phyloP scores from a whole-genome alignment of 1,140 invertebrate genomes.

The Drosophila bipectinata region DNA sequence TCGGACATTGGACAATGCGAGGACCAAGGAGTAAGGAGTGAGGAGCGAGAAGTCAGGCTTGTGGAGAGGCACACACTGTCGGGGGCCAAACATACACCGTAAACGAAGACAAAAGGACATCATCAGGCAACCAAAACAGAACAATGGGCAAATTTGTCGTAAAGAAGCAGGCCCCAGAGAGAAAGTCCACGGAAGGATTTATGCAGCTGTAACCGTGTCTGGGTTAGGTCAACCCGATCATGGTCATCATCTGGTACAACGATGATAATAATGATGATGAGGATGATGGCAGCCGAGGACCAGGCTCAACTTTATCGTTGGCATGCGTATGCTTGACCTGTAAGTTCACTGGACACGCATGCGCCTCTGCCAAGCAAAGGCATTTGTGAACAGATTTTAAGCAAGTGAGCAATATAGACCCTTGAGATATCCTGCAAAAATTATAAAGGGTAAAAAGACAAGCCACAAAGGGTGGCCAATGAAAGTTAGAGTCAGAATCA shows the following conservation, averaged over 20 bases:
- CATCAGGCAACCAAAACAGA: slow-evolving; percentile 54
- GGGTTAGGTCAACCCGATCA: slow-evolving; percentile 47
- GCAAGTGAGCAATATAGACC: not conserved
- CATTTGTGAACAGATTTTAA: slow-evolving; percentile 15
- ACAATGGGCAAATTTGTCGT: slow-evolving; percentile 81
- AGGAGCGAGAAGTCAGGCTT: not conserved
- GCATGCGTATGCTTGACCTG: slow-evolving; percentile 78
- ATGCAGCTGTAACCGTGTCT: slow-evolving; percentile 57
- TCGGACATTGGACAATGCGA: slow-evolving; percentile 14
- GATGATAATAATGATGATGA: slow-evolving; percentile 31
- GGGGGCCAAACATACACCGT: slow-evolving; percentile 47
- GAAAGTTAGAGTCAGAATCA: too few relatives aligned
- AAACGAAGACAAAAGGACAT: slow-evolving; percentile 75
- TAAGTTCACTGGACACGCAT: slow-evolving; percentile 79
- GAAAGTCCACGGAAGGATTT: slow-evolving; percentile 73
- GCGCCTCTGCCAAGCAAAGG: slow-evolving; percentile 35
- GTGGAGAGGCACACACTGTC: slow-evolving; percentile 51
- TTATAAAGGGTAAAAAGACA: not conserved
- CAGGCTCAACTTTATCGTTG: slow-evolving; percentile 54
- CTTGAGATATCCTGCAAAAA: slow-evolving; percentile 5
- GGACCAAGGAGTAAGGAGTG: slow-evolving; percentile 1
- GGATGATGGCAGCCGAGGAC: slow-evolving; percentile 13
- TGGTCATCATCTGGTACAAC: slow-evolving; percentile 1
- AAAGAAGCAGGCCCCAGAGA: slow-evolving; percentile 58
- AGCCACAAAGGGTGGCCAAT: too few relatives aligned